phyloP scores from a whole-genome alignment of 1,140 invertebrate species.

The Drosophila asahinai region DNA sequence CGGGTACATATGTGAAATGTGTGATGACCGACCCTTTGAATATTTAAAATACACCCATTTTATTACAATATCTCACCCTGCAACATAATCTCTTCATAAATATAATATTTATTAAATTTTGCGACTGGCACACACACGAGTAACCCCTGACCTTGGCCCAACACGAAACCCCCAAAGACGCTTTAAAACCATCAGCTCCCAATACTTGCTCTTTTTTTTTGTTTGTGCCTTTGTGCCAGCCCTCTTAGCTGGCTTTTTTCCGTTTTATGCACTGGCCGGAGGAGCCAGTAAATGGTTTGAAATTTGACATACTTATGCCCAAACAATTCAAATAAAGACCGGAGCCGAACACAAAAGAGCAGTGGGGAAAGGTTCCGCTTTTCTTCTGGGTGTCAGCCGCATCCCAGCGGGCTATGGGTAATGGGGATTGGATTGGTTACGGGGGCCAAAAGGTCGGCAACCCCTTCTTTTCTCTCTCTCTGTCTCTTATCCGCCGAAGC shows the following conservation, averaged over 20 bases:
- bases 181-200: conserved; percentile 45
- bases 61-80: conserved; percentile 30
- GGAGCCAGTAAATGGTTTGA: conserved; percentile 52
- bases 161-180: conserved; percentile 34
- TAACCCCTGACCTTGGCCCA: conserved; percentile 33
- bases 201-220: conserved; percentile 17
- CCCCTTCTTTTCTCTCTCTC: conserved; percentile 30
- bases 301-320: conserved; percentile 57
- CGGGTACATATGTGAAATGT: conserved; percentile 25
- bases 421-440: conserved; percentile 27
- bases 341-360: conserved; percentile 47
- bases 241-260: neutral
- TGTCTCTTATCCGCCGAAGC: conserved; percentile 3
- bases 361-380: conserved; percentile 37
- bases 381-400: conserved; percentile 40
- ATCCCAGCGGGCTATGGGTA: conserved; percentile 21
- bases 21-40: conserved; percentile 29
- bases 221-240: conserved; percentile 1
- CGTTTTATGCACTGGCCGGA: conserved; percentile 46
- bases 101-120: conserved; percentile 57
- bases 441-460: conserved; percentile 67
- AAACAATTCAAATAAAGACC: conserved; percentile 56
- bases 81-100: conserved; percentile 40
- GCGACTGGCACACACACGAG: neutral
- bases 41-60: conserved; percentile 52